phyloP scores from a whole-genome alignment of 2,113 vertebrate genomes.

The Odocoileus virginianus region DNA sequence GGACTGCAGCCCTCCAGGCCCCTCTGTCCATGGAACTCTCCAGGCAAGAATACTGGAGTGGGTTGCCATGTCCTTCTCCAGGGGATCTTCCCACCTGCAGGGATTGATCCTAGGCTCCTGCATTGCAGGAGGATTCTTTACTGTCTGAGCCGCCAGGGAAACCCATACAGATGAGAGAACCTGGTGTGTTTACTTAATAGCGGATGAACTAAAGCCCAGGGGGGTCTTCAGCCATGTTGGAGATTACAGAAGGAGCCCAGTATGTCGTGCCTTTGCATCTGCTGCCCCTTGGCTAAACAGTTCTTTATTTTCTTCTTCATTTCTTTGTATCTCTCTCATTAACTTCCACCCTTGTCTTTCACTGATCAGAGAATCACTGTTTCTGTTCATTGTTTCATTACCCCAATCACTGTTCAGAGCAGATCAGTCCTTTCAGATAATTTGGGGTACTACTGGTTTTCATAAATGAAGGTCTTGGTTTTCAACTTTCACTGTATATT shows the following conservation, averaged over 20 bases:
- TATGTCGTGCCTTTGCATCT: accelerated
- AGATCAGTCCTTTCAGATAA: background rate
- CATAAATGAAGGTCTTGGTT: background rate
- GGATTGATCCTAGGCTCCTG: background rate
- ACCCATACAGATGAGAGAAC: background rate
- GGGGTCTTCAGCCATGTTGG: background rate
- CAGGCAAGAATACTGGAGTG: no score
- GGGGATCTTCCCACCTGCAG: background rate
- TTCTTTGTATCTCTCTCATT: background rate
- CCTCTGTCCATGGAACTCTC: no score
- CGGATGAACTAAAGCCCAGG: background rate
- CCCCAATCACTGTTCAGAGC: background rate
- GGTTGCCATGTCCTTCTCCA: no score
- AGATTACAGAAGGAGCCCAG: background rate
- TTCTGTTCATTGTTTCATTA: background rate
- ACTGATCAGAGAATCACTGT: background rate
- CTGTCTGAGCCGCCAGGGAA: background rate
- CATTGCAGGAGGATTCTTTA: background rate
- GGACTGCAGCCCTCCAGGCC: background rate
- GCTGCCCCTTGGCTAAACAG: accelerated
- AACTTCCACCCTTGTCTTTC: background rate
- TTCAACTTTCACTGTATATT: background rate
- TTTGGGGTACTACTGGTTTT: background rate
- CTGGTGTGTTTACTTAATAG: background rate
- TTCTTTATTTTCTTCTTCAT: background rate